Evolutionary conservation across 2,888 invertebrate genomes (phyloP), one percentile per base, ranked within the genome.

Genomic region (Caenorhabditis panamensis): DNA sequence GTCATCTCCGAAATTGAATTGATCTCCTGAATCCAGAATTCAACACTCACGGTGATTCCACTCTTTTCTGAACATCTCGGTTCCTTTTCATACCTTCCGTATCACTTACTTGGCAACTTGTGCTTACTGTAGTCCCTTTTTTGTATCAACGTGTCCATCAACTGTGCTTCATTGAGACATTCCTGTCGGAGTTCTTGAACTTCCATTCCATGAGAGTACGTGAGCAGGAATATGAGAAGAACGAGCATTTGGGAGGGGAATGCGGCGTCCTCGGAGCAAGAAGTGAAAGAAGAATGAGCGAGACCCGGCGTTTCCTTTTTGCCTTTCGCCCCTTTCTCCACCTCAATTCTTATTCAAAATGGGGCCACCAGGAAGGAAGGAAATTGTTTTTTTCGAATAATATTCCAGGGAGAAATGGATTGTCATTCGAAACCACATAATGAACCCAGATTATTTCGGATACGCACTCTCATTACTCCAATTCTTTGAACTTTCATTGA

Each of bases 21-120:
- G 18, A 87, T 86, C 18, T 85, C 86, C 61, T 87, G 86, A 31
- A 87, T 86, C 86, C 87, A 86, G 20, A 87, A 84, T 51, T 87
- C 86, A 1, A 87, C 86, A 13, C 66, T 68, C 4, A 87, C 86
- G 6, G 77, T 78, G 51, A 87, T 84, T 6, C 85, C 85, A 5
- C 66, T 66, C 37, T 85, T 83, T 9, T 72, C 86, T 87, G 61
- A 66, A 82, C 1, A 1, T 24, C 0, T 54, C 5, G 9, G 28
- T 28, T 31, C 9, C 31, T 31, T 47, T 49, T 20, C 20, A 6
- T 1, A 24, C n/a, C 13, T 18, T 26, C 22, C 28, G 24, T 51
- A 13, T 26, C 51, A 66, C 75, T 67, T 41, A 82, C 85, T 47
- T 26, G 85, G 85, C 54, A 85, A 22, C 56, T 84, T 85, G 64